Evolutionary conservation across 2,888 invertebrate genomes (phyloP).

Genomic region (Nysson spinosus): DNA sequence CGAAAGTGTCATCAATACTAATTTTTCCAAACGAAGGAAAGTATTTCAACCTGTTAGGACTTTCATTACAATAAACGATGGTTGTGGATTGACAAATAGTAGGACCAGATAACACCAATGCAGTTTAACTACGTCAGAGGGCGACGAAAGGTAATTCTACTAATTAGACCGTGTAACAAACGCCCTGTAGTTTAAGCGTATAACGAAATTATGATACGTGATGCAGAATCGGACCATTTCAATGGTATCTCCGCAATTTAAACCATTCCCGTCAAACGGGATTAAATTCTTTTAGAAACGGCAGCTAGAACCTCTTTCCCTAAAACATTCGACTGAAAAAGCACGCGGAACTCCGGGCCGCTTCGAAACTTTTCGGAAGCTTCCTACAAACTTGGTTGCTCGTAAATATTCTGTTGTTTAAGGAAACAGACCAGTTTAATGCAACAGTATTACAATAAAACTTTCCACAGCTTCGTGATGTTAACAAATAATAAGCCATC

Average conservation of each 20-base stretch:
- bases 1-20: too few species aligned
- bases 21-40: too few species aligned
- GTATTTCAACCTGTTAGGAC: too few species aligned
- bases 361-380: too few species aligned
- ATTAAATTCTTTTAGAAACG: slow-evolving; percentile 25
- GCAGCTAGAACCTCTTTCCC: background rate
- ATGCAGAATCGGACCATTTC: background rate
- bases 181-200: slow-evolving; percentile 35
- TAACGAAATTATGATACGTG: background rate
- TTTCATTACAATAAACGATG: background rate
- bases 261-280: slow-evolving; percentile 16
- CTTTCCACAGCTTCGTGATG: too few species aligned
- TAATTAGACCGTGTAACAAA: slow-evolving; percentile 36
- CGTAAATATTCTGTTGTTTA: too few species aligned
- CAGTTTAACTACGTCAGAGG: background rate
- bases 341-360: background rate
- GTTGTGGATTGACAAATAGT: background rate
- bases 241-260: background rate
- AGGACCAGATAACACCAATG: slow-evolving; percentile 2
- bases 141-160: background rate
- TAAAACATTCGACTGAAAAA: background rate
- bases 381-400: too few species aligned
- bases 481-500: too few species aligned
- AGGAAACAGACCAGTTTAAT: too few species aligned
- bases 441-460: too few species aligned